phyloP scores from a whole-genome alignment of 2,888 invertebrate species.

The Macrosiphum euphorbiae region DNA sequence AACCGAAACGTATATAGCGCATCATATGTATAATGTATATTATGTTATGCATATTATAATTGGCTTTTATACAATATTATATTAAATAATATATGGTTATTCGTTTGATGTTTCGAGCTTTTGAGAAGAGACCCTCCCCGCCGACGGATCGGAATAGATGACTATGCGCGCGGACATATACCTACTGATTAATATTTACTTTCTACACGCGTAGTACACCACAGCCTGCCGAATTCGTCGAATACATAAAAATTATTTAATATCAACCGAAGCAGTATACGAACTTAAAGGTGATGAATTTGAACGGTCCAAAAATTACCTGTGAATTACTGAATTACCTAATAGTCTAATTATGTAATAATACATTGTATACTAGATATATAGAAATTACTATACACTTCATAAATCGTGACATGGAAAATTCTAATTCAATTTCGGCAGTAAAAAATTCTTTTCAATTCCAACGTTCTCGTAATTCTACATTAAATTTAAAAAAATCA shows the following conservation, averaged over 20 bases:
- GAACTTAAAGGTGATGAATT: background rate
- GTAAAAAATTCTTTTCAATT: background rate
- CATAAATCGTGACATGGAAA: too few species aligned
- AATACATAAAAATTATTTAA: background rate
- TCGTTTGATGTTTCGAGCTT: conserved; percentile 1
- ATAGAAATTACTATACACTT: background rate
- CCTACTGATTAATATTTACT: background rate
- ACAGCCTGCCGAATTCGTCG: background rate
- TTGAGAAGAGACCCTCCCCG: background rate
- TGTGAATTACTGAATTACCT: too few species aligned
- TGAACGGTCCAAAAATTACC: background rate
- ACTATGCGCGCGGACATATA: background rate
- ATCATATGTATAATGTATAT: background rate
- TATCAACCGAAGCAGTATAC: background rate
- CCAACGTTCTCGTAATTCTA: background rate
- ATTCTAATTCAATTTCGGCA: too few species aligned
- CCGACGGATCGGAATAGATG: background rate
- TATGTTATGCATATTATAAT: background rate
- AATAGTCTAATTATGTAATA: background rate
- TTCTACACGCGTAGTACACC: background rate
- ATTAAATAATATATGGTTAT: background rate
- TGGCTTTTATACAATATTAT: background rate
- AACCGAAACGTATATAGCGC: background rate
- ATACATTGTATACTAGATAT: background rate
- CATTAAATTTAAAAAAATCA: background rate